These are phyloP conservation scores for Ennomos erosarius DNA, from an alignment of 2,888 invertebrate species.

Conservation along the genomic window DNA sequence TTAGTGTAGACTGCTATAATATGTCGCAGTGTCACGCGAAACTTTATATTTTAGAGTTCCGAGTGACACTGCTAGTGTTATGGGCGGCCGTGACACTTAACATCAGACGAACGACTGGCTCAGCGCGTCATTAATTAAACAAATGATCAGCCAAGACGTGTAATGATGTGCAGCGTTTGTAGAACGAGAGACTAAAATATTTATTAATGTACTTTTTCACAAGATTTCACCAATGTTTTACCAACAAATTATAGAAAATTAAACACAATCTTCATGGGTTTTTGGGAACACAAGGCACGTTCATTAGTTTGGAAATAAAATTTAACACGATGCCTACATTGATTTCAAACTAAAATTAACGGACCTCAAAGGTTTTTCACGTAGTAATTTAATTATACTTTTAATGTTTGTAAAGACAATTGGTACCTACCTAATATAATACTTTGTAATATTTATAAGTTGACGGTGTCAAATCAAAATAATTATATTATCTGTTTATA, in stretches of 20 bases:
- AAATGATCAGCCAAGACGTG: background rate
- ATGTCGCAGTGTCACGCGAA: too few relatives aligned
- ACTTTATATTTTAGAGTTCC: too few relatives aligned
- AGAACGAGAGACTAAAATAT: background rate
- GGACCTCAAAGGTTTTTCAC: conserved; percentile 52
- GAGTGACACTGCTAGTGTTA: too few relatives aligned
- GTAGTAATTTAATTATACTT: conserved; percentile 49
- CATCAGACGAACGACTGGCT: too few relatives aligned
- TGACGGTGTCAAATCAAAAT: conserved; percentile 83
- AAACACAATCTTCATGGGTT: conserved; percentile 45
- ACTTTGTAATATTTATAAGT: conserved; percentile 66
- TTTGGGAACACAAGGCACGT: conserved; percentile 49
- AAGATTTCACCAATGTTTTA: conserved; percentile 17
- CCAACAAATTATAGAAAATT: conserved; percentile 22
- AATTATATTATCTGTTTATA: conserved; percentile 80
- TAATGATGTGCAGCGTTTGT: background rate
- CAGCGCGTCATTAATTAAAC: too few relatives aligned
- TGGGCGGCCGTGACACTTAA: too few relatives aligned
- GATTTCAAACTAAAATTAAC: conserved; percentile 37
- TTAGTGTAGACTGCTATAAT: too few relatives aligned
- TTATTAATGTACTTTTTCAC: conserved; percentile 18
- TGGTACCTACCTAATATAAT: conserved; percentile 62
- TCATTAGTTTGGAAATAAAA: conserved; percentile 34
- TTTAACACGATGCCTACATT: conserved; percentile 33
- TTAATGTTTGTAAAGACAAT: conserved; percentile 57